Percentiles rank a stretch among this genome's conserved stretches.
phyloP scores from a whole-genome alignment of 2,888 invertebrate genomes.

The Chirona hameri region DNA sequence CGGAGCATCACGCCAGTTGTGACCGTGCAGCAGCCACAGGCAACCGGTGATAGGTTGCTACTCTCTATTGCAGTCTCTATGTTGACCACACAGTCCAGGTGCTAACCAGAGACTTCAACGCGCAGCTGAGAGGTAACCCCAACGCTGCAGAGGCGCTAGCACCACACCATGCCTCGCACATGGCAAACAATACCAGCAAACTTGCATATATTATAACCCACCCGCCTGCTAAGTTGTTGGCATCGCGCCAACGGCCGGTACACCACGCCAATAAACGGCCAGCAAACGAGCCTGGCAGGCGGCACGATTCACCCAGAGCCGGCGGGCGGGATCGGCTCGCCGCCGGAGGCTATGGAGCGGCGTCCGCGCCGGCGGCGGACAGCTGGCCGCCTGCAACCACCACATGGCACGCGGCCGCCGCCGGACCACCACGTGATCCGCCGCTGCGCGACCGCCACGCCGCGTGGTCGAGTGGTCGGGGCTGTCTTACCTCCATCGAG shows the following conservation, averaged over 20 bases:
- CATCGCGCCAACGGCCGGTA: too few relatives aligned
- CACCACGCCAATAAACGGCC: neutral
- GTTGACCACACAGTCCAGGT: neutral
- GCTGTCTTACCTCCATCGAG: conserved; percentile 24
- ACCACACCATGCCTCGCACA: neutral
- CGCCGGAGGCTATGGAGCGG: neutral
- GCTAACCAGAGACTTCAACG: neutral
- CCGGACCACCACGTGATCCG: neutral
- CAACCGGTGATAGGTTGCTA: neutral
- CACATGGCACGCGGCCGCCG: neutral
- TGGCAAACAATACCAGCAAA: too few relatives aligned
- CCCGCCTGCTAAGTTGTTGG: too few relatives aligned
- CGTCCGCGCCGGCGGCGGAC: neutral
- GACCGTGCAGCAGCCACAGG: too few relatives aligned
- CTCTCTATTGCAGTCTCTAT: neutral
- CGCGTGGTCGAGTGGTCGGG: neutral
- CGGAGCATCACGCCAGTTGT: too few relatives aligned
- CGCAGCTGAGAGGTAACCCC: neutral
- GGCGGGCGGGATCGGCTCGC: too few relatives aligned
- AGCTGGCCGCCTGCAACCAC: neutral
- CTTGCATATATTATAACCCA: too few relatives aligned
- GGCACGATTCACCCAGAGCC: neutral
- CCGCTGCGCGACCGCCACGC: neutral
- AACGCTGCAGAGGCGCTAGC: neutral
- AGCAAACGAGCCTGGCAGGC: neutral